These are phyloP conservation scores for Xanthia icteritia DNA, from an alignment of 2,888 invertebrate genomes.

Conservation along the genomic window DNA sequence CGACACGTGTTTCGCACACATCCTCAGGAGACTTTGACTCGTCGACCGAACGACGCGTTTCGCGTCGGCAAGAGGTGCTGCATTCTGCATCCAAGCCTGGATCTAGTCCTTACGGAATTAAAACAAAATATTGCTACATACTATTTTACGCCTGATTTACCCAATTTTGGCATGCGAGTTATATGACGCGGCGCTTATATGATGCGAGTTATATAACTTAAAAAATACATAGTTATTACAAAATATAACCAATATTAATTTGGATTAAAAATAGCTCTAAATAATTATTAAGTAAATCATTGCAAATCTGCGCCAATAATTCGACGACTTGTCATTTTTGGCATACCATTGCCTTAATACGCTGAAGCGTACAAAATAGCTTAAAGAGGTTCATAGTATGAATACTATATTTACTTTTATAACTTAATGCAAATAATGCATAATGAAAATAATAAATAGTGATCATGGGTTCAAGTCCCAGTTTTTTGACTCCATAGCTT, in stretches of 20 bases:
- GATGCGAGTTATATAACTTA: not conserved
- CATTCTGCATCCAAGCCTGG: no score
- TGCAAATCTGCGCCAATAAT: not conserved
- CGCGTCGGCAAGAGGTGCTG: no score
- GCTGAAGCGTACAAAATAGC: not conserved
- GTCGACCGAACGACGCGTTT: no score
- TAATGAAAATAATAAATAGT: not conserved
- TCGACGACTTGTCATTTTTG: not conserved
- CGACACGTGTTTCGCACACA: no score
- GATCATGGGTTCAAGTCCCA: conserved; percentile 15
- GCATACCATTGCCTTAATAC: not conserved
- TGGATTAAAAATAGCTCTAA: not conserved
- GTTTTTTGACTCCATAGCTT: not conserved
- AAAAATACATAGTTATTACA: not conserved
- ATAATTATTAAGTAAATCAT: not conserved
- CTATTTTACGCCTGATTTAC: not conserved
- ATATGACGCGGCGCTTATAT: no score
- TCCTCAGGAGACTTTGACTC: no score
- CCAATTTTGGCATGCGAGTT: not conserved
- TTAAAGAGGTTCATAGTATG: not conserved
- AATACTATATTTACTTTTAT: not conserved
- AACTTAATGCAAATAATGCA: no score
- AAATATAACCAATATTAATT: not conserved
- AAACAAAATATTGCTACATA: not conserved
- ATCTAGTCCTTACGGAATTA: no score